Percentiles rank a stretch among this genome's conserved stretches.
phyloP scores from a whole-genome alignment of 2,888 invertebrate species.

The Acholoe squamosa region DNA sequence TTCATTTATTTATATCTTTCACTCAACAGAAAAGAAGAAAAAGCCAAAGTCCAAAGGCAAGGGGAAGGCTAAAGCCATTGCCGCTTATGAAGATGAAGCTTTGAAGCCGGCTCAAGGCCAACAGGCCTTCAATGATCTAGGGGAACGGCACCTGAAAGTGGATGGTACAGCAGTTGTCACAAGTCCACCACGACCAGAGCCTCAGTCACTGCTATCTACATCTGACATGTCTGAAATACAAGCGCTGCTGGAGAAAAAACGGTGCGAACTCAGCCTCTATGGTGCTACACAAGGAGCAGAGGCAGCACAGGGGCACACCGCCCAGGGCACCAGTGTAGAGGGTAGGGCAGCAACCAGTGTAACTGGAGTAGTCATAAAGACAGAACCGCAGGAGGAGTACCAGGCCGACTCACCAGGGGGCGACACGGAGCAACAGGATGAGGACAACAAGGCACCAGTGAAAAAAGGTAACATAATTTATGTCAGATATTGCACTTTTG shows the following conservation, averaged over 20 bases:
- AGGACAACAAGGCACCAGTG: neutral
- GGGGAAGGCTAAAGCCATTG: neutral
- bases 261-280: conserved; percentile 66
- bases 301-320: neutral
- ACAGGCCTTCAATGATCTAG: too few species aligned
- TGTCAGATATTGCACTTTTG: too few species aligned
- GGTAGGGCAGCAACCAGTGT: too few species aligned
- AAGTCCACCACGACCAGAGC: neutral
- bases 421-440: neutral
- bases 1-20: neutral
- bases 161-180: neutral
- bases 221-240: conserved; percentile 68
- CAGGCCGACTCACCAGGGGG: neutral
- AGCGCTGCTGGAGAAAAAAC: conserved; percentile 71
- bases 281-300: neutral
- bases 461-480: neutral
- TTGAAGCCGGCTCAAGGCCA: too few species aligned
- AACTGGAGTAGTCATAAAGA: too few species aligned
- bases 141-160: too few species aligned
- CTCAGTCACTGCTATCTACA: neutral
- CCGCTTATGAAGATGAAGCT: too few species aligned
- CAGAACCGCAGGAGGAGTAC: neutral
- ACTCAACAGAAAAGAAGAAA: neutral
- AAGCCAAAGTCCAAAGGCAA: neutral
- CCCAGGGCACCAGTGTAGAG: neutral